phyloP scores from a whole-genome alignment of 2,113 vertebrate genomes.

The Calonectris borealis region DNA sequence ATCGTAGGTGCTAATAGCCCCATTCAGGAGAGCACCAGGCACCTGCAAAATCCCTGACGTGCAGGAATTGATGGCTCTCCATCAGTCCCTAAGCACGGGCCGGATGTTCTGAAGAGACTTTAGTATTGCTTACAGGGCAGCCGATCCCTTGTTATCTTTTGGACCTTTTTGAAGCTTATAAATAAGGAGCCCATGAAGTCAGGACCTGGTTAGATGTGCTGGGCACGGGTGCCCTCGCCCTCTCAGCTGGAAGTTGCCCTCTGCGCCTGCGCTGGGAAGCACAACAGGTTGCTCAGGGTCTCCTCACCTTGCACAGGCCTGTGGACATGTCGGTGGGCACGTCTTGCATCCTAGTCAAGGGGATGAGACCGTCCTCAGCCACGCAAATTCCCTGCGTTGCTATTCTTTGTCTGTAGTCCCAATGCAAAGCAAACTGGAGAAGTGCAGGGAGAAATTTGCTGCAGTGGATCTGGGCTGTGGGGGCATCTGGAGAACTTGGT shows the following conservation, averaged over 20 bases:
- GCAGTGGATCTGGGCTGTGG: neutral
- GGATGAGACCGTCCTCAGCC: neutral
- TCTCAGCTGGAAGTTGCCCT: neutral
- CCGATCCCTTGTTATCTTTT: neutral
- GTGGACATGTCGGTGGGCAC: fast-evolving
- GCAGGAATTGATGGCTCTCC: constrained; percentile 17
- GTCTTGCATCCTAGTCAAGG: neutral
- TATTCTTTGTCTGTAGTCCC: neutral
- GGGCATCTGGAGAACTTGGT: neutral
- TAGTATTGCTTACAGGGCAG: neutral
- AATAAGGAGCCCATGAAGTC: neutral
- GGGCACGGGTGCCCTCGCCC: fast-evolving
- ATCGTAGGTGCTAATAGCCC: constrained; percentile 52
- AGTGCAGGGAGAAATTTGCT: neutral
- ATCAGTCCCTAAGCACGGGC: neutral
- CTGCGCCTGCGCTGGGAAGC: neutral
- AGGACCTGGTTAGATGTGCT: neutral
- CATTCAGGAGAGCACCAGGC: neutral
- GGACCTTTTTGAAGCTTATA: neutral
- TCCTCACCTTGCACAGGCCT: neutral
- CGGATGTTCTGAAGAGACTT: constrained; percentile 9
- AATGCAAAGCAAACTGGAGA: neutral
- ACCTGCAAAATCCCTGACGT: constrained; percentile 4
- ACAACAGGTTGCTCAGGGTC: neutral
- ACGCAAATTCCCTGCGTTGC: neutral